These are phyloP conservation scores for Herpetotheres cachinnans DNA, from an alignment of 2,113 vertebrate species.

Conservation along the genomic window DNA sequence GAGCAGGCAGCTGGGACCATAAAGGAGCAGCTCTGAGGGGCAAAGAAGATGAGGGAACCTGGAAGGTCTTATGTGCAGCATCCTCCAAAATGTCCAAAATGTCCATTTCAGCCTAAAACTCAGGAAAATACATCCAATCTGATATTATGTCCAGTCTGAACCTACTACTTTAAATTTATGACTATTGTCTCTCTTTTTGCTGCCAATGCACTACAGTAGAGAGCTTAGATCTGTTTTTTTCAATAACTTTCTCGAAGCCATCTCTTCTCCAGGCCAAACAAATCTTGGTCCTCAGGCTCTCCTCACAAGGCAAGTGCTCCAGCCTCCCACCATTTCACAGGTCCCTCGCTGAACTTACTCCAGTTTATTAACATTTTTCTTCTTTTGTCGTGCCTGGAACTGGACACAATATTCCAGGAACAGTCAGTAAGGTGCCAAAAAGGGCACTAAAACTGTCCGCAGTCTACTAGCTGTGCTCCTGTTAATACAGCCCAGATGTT, in stretches of 20 bases:
- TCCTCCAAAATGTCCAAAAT: background rate
- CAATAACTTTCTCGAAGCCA: background rate
- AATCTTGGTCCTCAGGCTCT: background rate
- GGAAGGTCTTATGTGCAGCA: background rate
- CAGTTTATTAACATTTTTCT: background rate
- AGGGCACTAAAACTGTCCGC: background rate
- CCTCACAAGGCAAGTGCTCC: background rate
- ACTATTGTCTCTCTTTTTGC: background rate
- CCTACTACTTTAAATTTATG: background rate
- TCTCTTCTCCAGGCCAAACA: background rate
- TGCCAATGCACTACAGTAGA: background rate
- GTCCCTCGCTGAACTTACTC: background rate
- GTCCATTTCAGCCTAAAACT: background rate
- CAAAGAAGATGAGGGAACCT: background rate
- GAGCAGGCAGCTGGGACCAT: background rate
- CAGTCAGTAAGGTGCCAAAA: background rate
- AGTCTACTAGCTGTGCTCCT: background rate
- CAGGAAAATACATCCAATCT: background rate
- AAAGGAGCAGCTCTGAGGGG: background rate
- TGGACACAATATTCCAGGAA: background rate
- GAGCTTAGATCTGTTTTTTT: background rate
- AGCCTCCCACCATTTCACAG: accelerated
- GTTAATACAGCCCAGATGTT: background rate
- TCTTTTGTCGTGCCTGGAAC: background rate
- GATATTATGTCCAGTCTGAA: background rate